phyloP scores from a whole-genome alignment of 2,797 vertebrate genomes.

The Mycteria americana region DNA sequence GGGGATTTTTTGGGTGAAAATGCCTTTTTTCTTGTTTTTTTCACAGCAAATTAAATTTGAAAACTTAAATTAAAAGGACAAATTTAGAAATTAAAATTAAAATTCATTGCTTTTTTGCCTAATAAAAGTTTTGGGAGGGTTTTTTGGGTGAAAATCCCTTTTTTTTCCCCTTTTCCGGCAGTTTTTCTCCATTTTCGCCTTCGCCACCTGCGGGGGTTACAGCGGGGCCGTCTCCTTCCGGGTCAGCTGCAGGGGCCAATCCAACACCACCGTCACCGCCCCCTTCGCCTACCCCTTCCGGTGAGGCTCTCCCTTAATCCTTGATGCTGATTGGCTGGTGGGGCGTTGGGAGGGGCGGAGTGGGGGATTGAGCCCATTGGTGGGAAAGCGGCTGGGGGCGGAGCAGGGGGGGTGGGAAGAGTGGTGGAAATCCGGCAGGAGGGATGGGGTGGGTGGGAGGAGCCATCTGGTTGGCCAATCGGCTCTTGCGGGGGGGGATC shows the following conservation, averaged over 20 bases:
- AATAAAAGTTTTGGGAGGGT: too few species aligned
- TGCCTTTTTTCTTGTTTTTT: too few species aligned
- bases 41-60: too few species aligned
- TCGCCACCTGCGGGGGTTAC: conserved; percentile 82
- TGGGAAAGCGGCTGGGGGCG: neutral
- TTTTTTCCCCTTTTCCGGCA: neutral
- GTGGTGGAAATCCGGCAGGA: neutral
- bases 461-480: too few species aligned
- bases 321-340: neutral
- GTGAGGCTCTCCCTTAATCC: conserved; percentile 41
- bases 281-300: conserved; percentile 83
- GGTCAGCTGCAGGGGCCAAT: conserved; percentile 54
- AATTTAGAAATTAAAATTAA: too few species aligned
- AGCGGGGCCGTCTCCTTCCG: conserved; percentile 74
- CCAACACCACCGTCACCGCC: conserved; percentile 66
- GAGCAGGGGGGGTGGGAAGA: neutral
- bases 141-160: neutral
- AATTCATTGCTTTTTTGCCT: too few species aligned
- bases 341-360: too few species aligned
- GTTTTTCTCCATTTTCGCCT: conserved; percentile 84
- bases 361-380: neutral
- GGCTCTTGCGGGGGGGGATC: too few species aligned
- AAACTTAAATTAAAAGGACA: too few species aligned
- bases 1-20: too few species aligned
- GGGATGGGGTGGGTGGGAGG: neutral